These are phyloP conservation scores for Synanthedon andrenaeformis DNA, from an alignment of 2,888 invertebrate species.

Conservation along the genomic window DNA sequence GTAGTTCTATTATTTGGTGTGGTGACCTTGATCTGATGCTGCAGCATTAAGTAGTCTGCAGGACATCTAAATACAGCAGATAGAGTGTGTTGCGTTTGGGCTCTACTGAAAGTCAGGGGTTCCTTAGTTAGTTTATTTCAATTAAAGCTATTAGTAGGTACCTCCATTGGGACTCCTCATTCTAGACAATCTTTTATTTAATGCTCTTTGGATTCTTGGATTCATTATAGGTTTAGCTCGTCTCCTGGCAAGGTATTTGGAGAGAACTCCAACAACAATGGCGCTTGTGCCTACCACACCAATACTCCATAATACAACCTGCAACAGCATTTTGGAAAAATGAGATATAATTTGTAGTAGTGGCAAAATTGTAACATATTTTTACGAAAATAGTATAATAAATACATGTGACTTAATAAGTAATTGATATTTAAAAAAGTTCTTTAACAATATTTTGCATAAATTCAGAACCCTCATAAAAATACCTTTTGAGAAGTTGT, in stretches of 20 bases:
- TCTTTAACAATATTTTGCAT: background rate
- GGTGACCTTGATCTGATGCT: too few relatives aligned
- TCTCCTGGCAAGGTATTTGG: slow-evolving; percentile 81
- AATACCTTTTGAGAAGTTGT: slow-evolving; percentile 79
- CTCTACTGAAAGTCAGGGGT: too few relatives aligned
- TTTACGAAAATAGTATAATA: slow-evolving; percentile 1
- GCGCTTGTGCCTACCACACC: slow-evolving; percentile 79
- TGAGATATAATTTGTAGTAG: background rate
- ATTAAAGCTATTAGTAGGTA: slow-evolving; percentile 10
- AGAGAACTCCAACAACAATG: slow-evolving; percentile 84
- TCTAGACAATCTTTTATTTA: slow-evolving; percentile 72
- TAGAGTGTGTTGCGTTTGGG: too few relatives aligned
- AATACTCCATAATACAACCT: slow-evolving; percentile 80
- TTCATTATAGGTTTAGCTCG: slow-evolving; percentile 74
- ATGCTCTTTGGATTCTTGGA: slow-evolving; percentile 66
- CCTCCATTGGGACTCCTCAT: slow-evolving; percentile 79
- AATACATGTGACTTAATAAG: slow-evolving; percentile 1
- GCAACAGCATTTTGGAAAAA: slow-evolving; percentile 2
- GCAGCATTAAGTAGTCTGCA: too few relatives aligned
- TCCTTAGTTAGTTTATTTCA: too few relatives aligned
- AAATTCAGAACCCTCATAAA: background rate
- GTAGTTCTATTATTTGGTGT: too few relatives aligned
- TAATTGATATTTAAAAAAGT: background rate
- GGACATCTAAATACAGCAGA: too few relatives aligned
- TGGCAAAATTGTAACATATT: slow-evolving; percentile 3